Percentiles rank a stretch among this genome's conserved stretches.
Conservation (phyloP, 2,113 vertebrate genomes). For the Leptobrachium leishanense region DNA sequence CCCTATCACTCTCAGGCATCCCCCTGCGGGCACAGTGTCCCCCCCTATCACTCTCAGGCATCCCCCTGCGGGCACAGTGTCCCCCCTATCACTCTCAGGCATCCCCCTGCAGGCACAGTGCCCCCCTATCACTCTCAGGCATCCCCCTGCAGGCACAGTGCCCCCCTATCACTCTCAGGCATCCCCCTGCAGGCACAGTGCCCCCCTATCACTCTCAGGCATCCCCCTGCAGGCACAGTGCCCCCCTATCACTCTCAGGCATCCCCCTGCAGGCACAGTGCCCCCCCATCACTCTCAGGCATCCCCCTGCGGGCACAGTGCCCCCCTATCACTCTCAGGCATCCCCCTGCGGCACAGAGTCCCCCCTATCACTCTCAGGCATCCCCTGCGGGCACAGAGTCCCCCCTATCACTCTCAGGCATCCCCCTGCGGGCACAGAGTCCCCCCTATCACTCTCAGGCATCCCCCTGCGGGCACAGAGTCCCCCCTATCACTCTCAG, state of each 20-base stretch:
- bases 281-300: not conserved
- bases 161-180: not conserved
- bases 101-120: not conserved
- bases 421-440: too few relatives aligned
- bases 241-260: not conserved
- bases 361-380: not conserved
- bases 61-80: too few relatives aligned
- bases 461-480: not conserved
- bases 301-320: not conserved
- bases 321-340: not conserved
- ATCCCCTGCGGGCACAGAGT: too few relatives aligned
- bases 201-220: not conserved
- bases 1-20: too few relatives aligned
- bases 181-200: not conserved
- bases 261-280: not conserved
- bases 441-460: too few relatives aligned
- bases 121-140: not conserved
- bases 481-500: not conserved
- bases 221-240: not conserved
- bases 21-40: too few relatives aligned
- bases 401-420: too few relatives aligned
- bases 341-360: not conserved
- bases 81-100: too few relatives aligned
- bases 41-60: too few relatives aligned
- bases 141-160: not conserved